Evolutionary conservation across 2,797 vertebrate genomes (phyloP).

Genomic region (Pangasius sanitwongsei): DNA sequence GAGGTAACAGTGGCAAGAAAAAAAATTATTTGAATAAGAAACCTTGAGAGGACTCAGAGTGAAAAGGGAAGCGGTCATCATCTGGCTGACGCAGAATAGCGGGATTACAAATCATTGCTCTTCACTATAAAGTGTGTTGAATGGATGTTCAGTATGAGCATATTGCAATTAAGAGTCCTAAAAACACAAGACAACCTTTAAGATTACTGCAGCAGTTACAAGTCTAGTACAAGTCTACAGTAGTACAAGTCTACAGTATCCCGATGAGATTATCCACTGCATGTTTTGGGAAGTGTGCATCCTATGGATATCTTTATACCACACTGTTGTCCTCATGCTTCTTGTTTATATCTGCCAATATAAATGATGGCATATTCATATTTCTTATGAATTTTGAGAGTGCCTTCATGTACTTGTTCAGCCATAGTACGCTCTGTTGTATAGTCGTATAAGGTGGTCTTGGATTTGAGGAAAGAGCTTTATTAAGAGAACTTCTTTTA

Average conservation of each 20-base stretch:
- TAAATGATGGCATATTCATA: neutral
- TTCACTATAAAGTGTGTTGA: neutral
- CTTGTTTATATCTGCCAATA: neutral
- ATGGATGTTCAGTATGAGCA: neutral
- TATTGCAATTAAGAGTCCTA: neutral
- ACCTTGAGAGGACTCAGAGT: neutral
- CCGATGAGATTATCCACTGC: neutral
- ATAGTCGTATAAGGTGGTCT: neutral
- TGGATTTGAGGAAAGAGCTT: neutral
- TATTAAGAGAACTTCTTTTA: neutral
- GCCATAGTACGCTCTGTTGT: too few species aligned
- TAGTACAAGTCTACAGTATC: neutral
- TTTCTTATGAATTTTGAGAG: neutral
- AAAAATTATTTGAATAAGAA: neutral
- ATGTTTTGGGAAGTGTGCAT: neutral
- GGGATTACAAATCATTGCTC: neutral
- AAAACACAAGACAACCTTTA: neutral
- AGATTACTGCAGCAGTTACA: neutral
- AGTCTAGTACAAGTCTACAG: too few species aligned
- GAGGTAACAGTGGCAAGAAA: neutral
- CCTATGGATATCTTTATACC: neutral
- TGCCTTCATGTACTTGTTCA: neutral
- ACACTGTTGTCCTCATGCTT: neutral
- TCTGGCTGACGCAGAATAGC: neutral
- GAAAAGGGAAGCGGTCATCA: neutral